These are phyloP conservation scores for Halictus quadricinctus DNA, from an alignment of 2,888 invertebrate genomes.

Conservation along the genomic window DNA sequence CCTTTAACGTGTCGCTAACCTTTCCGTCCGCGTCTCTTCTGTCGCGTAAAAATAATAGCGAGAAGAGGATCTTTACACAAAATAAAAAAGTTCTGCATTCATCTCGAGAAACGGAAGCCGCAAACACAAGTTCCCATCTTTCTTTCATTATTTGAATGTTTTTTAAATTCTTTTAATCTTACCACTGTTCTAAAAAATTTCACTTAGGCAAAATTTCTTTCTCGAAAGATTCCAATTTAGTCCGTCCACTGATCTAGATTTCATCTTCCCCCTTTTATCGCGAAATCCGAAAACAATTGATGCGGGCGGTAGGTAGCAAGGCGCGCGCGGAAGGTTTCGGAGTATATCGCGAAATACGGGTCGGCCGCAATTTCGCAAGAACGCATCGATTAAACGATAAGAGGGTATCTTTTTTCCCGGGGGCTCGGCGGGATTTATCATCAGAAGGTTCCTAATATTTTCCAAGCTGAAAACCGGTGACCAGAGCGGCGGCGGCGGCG, in stretches of 20 bases:
- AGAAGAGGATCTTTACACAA: not conserved
- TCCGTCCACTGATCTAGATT: not conserved
- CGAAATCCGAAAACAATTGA: not conserved
- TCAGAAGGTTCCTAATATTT: not conserved
- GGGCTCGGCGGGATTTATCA: not conserved
- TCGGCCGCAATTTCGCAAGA: not conserved
- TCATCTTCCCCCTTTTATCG: not conserved
- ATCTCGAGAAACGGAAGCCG: not conserved
- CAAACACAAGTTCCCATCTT: too few relatives aligned
- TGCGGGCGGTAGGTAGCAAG: not conserved
- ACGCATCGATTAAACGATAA: not conserved
- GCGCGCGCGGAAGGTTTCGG: not conserved
- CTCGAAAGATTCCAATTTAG: too few relatives aligned
- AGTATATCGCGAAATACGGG: not conserved
- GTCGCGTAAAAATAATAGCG: not conserved
- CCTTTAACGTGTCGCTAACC: not conserved
- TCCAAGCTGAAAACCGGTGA: not conserved
- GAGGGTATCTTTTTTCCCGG: not conserved
- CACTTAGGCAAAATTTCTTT: not conserved
- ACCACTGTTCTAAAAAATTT: too few relatives aligned
- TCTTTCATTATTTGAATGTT: too few relatives aligned
- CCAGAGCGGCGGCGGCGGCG: not conserved
- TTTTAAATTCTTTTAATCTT: too few relatives aligned
- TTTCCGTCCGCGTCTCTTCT: not conserved
- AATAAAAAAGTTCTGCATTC: not conserved